phyloP scores from a whole-genome alignment of 2,888 invertebrate genomes.

The Watsonalla binaria region DNA sequence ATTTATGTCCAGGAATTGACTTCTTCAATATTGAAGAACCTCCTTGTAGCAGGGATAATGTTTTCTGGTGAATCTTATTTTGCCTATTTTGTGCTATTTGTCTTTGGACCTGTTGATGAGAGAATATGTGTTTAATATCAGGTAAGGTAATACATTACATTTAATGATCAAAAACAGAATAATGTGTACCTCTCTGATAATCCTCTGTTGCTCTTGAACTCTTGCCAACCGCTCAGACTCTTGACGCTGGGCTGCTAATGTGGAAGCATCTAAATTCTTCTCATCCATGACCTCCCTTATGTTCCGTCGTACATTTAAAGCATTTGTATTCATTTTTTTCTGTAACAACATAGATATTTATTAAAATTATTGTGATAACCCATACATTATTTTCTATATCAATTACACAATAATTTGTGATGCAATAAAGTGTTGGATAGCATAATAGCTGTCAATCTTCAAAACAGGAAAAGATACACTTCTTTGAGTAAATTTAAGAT shows the following conservation, averaged over 20 bases:
- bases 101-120: slow-evolving; percentile 80
- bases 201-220: slow-evolving; percentile 91
- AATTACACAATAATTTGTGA: neutral
- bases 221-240: slow-evolving; percentile 92
- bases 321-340: slow-evolving; percentile 65
- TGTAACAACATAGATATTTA: slow-evolving; percentile 28
- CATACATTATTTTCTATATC: slow-evolving; percentile 1
- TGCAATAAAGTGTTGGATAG: no score
- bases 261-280: slow-evolving; percentile 94
- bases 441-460: no score
- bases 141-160: neutral
- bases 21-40: slow-evolving; percentile 78
- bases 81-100: slow-evolving; percentile 87
- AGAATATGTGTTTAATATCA: slow-evolving; percentile 3
- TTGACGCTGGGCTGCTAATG: slow-evolving; percentile 93
- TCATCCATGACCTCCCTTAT: slow-evolving; percentile 97
- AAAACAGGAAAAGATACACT: no score
- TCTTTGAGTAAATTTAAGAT: no score
- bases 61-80: slow-evolving; percentile 83
- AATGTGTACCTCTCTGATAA: slow-evolving; percentile 83
- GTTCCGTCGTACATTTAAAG: slow-evolving; percentile 87
- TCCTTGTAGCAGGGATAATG: slow-evolving; percentile 85
- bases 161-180: neutral
- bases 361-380: neutral
- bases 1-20: slow-evolving; percentile 56